Base-by-base conservation (phyloP, 2,113 vertebrate genomes). In the Arothron firmamentum region DNA sequence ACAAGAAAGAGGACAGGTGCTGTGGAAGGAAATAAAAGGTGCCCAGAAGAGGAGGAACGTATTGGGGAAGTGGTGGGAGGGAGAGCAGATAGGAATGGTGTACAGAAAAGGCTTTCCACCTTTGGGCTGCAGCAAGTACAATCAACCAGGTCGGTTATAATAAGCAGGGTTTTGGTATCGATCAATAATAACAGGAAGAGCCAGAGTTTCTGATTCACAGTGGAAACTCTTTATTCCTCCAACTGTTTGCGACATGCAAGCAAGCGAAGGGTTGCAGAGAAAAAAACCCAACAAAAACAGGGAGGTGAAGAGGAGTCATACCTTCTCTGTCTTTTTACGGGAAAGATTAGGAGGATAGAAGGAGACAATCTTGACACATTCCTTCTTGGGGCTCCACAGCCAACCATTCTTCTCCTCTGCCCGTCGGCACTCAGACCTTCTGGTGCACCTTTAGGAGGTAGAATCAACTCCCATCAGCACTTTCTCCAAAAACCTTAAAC, bases 271-370 rank as follows among this genome's bases (percentile, higher is more conserved):
- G 18, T 20, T 18, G 56, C 52, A 43, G 59, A 42, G 38, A 1
- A n/a, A 64, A 45, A 43, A 47, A 59, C 34, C 17, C 5, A 8
- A n/a, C 1, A 8, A n/a, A 47, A 8, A 47, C 8, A n/a, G 13
- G 45, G 45, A 47, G 45, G 45, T 34, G 57, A 64, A 28, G 42
- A 2, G 50, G 45, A 12, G 10, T 17, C 28, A 38, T 81, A 91
- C 90, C 89, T 86, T 80, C 75, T 83, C 69, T 9, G 79, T 80
- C 77, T 88, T 91, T 75, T 80, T 91, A 53, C 93, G 92, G 82
- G 95, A 95, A 88, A 96, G 95, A 53, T 94, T 97, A 53, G 90
- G 84, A 23, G 95, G 96, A 19, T 85, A 70, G 71, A 94, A 93
- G 52, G 89, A 92, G 17, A 91, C 63, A 54, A 98, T 72, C 59